phyloP scores from a whole-genome alignment of 2,888 invertebrate genomes.

The Rotaria macrura region DNA sequence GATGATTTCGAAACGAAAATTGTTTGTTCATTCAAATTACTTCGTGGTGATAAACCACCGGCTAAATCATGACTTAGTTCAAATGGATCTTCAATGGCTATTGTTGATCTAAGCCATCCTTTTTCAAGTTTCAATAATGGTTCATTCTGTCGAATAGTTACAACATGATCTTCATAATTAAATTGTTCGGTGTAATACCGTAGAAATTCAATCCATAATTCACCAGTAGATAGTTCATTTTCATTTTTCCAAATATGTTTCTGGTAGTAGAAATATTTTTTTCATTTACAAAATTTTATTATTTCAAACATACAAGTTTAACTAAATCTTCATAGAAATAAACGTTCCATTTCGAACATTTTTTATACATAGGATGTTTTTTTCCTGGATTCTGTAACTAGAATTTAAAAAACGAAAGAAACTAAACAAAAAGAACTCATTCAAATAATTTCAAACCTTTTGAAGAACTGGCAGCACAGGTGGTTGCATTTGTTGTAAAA shows the following conservation, averaged over 20 bases:
- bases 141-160: constrained; percentile 51
- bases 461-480: constrained; percentile 58
- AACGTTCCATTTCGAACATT: background rate
- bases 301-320: background rate
- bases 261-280: too few species aligned
- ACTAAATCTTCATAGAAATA: background rate
- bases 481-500: constrained; percentile 54
- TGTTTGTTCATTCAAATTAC: constrained; percentile 40
- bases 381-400: background rate
- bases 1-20: background rate
- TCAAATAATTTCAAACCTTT: constrained; percentile 48
- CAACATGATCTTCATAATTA: constrained; percentile 52
- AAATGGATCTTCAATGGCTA: constrained; percentile 60
- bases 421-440: too few species aligned
- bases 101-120: constrained; percentile 53
- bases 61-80: constrained; percentile 56
- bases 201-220: constrained; percentile 55
- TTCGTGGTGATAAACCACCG: constrained; percentile 53
- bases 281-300: background rate
- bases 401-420: constrained; percentile 2
- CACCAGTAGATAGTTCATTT: constrained; percentile 51
- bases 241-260: constrained; percentile 49
- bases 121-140: constrained; percentile 54
- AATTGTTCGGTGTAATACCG: constrained; percentile 55
- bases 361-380: background rate